A percentile compares a stretch with the other conserved stretches of the same genome.
These are phyloP conservation scores for Hystrix cristata DNA, from an alignment of 2,113 vertebrate species.

Conservation along the genomic window DNA sequence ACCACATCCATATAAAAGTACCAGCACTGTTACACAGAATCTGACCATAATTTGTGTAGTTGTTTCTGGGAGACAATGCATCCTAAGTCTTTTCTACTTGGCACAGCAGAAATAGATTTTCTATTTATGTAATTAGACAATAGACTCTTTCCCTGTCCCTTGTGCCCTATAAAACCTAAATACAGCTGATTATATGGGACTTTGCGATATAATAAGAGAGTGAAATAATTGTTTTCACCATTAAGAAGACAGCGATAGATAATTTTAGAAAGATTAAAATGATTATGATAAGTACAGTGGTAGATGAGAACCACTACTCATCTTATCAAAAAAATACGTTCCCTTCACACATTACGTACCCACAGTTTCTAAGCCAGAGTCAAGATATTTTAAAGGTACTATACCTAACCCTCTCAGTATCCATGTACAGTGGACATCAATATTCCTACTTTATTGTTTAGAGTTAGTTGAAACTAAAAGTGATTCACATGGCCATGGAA, in stretches of 20 bases:
- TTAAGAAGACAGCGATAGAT: neutral
- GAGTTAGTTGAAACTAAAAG: neutral
- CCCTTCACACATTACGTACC: neutral
- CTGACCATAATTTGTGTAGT: neutral
- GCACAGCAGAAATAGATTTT: neutral
- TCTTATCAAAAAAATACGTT: neutral
- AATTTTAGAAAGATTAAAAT: conserved; percentile 52
- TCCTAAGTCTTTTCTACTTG: neutral
- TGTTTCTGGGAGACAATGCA: neutral
- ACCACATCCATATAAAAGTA: neutral
- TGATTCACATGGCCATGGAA: neutral
- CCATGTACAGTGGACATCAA: neutral
- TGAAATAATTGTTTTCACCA: conserved; percentile 40
- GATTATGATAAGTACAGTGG: neutral
- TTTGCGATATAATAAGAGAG: neutral
- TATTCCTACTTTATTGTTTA: neutral
- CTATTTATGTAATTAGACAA: conserved; percentile 21
- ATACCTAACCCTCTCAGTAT: neutral
- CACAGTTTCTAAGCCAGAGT: neutral
- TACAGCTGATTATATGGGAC: neutral
- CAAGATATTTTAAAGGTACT: neutral
- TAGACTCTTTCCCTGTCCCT: neutral
- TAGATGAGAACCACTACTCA: neutral
- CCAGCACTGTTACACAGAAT: neutral
- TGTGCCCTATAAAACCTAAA: conserved; percentile 16